Evolutionary conservation across 2,113 vertebrate genomes (phyloP), one percentile per base, ranked within the genome.

Genomic region (Scalopus aquaticus): DNA sequence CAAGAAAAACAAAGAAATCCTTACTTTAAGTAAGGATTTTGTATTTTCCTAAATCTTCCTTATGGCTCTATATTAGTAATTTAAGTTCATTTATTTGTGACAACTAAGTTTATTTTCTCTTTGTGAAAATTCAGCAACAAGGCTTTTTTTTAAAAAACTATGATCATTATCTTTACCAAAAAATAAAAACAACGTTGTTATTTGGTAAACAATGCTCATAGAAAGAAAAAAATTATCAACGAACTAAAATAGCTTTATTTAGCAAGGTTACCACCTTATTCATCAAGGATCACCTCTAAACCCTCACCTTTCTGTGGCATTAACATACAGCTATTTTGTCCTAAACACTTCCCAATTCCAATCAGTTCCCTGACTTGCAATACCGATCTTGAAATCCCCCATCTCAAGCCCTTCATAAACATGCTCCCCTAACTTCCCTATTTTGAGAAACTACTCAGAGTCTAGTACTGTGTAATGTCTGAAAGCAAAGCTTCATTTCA

Each of bases 21-120:
- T 69, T 95, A 26, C 37, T 58, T 90, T 82, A 26, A 17, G 20
- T 72, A 76, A 62, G 35, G 60, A 80, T 86, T 72, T 89, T 51
- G 17, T 22, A 70, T 94, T 89, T 93, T 67, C 32, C 67, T 93
- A 72, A 95, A 92, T 76, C 6, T 26, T 73, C 69, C 42, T 80
- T 39, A 24, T 54, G 51, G 42, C 30, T 73, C 56, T 15, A 54
- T 8, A 82, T 93, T 86, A 91, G 93, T 37, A 88, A 80, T 82
- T 74, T 51, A 73, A 76, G 8, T 81, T 90, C 30, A 82, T 20
- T 83, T 62, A 64, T 3, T 51, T 62, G 22, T 82, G 54, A 89
- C 30, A 82, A 78, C 5, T 85, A 60, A 77, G 83, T 74, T 78
- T 79, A 35, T 49, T 72, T 6, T 70, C 19, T 26, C 32, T 95